These are phyloP conservation scores for Oxygymnocypris stewartii DNA, from an alignment of 2,113 vertebrate genomes.

Conservation along the genomic window DNA sequence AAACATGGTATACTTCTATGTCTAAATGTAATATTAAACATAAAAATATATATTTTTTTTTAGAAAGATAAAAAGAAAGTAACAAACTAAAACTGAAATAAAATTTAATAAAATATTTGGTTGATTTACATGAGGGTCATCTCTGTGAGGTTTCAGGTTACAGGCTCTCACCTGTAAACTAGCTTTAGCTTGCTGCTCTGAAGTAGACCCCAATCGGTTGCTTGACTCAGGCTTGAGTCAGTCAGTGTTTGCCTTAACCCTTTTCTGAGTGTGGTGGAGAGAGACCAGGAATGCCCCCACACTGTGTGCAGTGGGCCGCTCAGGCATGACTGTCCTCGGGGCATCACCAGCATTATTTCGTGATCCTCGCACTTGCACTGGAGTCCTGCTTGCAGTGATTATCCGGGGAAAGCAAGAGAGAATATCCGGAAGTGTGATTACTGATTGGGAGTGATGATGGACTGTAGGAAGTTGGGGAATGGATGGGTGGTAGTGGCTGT, in stretches of 20 bases:
- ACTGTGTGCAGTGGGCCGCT: slow-evolving; percentile 10
- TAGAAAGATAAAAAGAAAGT: too few species aligned
- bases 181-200: not conserved
- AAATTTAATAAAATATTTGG: not conserved
- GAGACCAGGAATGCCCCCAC: slow-evolving; percentile 48
- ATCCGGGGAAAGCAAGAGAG: not conserved
- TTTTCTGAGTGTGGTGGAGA: slow-evolving; percentile 17
- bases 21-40: too few species aligned
- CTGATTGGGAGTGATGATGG: slow-evolving; percentile 40
- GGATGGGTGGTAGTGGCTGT: not conserved
- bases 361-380: slow-evolving; percentile 2
- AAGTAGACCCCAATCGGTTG: not conserved
- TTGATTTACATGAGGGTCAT: not conserved
- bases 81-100: too few species aligned
- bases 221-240: slow-evolving; percentile 27
- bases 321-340: slow-evolving; percentile 21
- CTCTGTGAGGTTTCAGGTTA: not conserved
- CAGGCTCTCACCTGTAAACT: not conserved
- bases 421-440: slow-evolving; percentile 1
- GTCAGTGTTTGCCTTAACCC: slow-evolving; percentile 54
- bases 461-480: slow-evolving; percentile 24
- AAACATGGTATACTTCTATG: too few species aligned
- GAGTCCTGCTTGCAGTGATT: not conserved
- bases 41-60: too few species aligned
- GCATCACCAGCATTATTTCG: not conserved